phyloP scores from a whole-genome alignment of 2,888 invertebrate species.

The Mythimna ferrago region DNA sequence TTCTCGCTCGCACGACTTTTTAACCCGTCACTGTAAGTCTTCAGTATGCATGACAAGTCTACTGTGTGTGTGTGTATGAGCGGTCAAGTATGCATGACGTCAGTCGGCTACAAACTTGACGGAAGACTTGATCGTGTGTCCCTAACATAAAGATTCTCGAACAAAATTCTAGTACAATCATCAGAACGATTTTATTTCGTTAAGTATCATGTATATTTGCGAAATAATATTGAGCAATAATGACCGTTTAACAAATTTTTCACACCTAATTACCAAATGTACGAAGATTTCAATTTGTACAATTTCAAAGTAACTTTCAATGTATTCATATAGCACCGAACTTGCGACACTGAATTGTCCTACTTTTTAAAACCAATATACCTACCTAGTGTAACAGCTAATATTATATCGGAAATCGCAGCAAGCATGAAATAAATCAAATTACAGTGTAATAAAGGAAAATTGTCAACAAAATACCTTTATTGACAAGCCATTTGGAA shows the following conservation, averaged over 20 bases:
- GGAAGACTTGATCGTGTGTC: too few species aligned
- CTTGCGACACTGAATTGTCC: constrained; percentile 16
- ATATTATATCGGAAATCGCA: constrained; percentile 30
- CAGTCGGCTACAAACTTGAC: too few species aligned
- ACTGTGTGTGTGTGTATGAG: too few species aligned
- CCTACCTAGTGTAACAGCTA: not conserved
- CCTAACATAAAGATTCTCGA: too few species aligned
- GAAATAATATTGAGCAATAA: not conserved
- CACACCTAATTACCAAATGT: not conserved
- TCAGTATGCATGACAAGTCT: too few species aligned
- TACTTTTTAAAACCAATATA: constrained; percentile 26
- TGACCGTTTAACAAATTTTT: not conserved
- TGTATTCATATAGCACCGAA: not conserved
- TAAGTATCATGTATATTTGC: not conserved
- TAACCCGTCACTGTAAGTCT: too few species aligned
- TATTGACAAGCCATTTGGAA: constrained; percentile 1
- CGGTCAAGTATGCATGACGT: too few species aligned
- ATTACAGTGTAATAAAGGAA: constrained; percentile 32
- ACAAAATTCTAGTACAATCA: too few species aligned
- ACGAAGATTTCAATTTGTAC: not conserved
- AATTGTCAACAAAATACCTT: constrained; percentile 21
- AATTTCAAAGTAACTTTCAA: not conserved
- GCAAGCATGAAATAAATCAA: constrained; percentile 57
- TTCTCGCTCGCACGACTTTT: too few species aligned
- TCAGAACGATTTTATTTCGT: not conserved